A percentile compares a stretch with the other conserved stretches of the same genome.
phyloP scores from a whole-genome alignment of 1,140 invertebrate species.

The Holotrichia oblita region DNA sequence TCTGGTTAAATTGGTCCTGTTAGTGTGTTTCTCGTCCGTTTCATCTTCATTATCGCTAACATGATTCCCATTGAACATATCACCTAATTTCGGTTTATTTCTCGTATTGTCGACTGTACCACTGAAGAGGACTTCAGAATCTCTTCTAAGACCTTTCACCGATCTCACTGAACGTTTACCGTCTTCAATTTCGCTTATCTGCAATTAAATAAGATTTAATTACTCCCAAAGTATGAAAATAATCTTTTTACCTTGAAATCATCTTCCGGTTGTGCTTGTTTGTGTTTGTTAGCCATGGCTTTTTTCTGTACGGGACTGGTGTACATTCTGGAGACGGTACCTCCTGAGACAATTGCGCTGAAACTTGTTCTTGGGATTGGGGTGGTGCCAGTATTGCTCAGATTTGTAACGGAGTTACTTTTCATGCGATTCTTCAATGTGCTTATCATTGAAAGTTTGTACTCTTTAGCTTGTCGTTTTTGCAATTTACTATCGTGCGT shows the following conservation, averaged over 20 bases:
- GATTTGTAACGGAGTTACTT: constrained; percentile 61
- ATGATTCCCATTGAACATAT: constrained; percentile 71
- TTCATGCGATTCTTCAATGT: constrained; percentile 72
- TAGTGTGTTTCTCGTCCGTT: constrained; percentile 15
- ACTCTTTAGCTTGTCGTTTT: constrained; percentile 75
- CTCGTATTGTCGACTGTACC: constrained; percentile 74
- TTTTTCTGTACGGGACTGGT: constrained; percentile 59
- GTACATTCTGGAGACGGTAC: constrained; percentile 56
- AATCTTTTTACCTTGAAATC: constrained; percentile 62
- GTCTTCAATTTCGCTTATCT: constrained; percentile 77
- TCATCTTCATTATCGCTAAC: constrained; percentile 43
- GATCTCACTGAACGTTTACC: constrained; percentile 82
- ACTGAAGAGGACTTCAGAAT: constrained; percentile 89
- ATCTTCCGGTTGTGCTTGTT: constrained; percentile 50
- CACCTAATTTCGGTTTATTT: constrained; percentile 71
- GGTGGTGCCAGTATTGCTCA: constrained; percentile 48
- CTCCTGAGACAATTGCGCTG: constrained; percentile 63
- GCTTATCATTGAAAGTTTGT: constrained; percentile 68
- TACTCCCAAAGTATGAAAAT: neutral
- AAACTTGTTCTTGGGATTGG: constrained; percentile 59
- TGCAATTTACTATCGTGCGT: constrained; percentile 78
- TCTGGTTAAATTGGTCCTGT: constrained; percentile 59
- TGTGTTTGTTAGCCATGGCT: constrained; percentile 54
- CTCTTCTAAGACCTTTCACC: constrained; percentile 77
- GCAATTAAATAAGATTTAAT: constrained; percentile 47